Evolutionary conservation across 2,113 vertebrate genomes (phyloP).

Genomic region (Clupea harengus): DNA sequence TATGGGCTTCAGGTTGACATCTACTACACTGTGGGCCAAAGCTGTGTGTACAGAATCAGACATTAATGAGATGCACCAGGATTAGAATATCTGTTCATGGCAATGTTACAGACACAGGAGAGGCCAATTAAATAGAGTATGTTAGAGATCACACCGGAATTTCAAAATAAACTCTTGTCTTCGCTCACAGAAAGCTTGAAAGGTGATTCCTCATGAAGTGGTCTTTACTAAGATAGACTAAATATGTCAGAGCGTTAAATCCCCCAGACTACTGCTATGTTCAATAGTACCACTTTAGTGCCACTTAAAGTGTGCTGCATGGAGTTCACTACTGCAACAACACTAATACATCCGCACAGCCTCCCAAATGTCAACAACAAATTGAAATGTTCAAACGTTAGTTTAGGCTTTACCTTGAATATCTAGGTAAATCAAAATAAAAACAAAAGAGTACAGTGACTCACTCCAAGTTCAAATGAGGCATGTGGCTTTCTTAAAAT

Average conservation of each 20-base stretch:
- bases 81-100: not conserved
- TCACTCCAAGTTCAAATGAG: not conserved
- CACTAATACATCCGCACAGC: not conserved
- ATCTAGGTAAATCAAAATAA: not conserved
- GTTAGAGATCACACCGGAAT: not conserved
- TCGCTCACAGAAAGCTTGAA: not conserved
- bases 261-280: not conserved
- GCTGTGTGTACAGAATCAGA: not conserved
- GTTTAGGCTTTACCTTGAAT: not conserved
- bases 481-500: too few species aligned
- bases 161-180: not conserved
- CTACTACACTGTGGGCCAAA: not conserved
- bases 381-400: not conserved
- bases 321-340: not conserved
- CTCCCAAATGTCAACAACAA: not conserved
- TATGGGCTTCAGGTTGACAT: not conserved
- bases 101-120: not conserved
- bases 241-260: not conserved
- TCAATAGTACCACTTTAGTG: not conserved
- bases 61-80: not conserved
- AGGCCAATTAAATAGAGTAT: not conserved
- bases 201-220: too few species aligned
- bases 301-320: not conserved
- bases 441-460: not conserved
- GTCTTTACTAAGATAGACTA: too few species aligned